Evolutionary conservation across 2,888 invertebrate species (phyloP), one percentile per base, ranked within the genome.

Genomic region (Therioaphis trifolii): DNA sequence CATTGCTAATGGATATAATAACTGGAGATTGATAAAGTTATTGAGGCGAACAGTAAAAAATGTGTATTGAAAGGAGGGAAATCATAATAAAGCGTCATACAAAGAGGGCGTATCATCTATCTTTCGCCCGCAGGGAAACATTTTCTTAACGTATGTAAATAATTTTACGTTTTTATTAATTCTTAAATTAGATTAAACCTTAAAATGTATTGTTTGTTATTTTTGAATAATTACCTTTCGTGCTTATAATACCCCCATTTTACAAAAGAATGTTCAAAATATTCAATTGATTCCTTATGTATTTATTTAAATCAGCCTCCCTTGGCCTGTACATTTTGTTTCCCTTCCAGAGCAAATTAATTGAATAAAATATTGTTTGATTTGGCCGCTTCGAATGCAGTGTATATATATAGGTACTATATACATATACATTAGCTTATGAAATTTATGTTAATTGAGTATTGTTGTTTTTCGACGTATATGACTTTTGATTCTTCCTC

Each of bases 371-470:
- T n/a, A 40, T 21, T 35, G 74, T 74, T 76, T 21, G 18, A 29
- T 21, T 66, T 49, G 5, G 21, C 46, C 63, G 35, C 46, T 27
- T 49, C 11, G n/a, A n/a, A n/a, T 61, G 21, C 40, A 55, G 58
- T 75, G 21, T 4, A 24, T 15, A n/a, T n/a, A n/a, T n/a, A n/a
- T n/a, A n/a, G n/a, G n/a, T n/a, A n/a, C n/a, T n/a, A n/a, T n/a
- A n/a, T 77, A 66, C 66, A 21, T 15, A 58, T 40, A 43, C 76
- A 76, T 76, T 76, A 76, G 76, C 76, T 76, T 76, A 76, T 76
- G 76, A 76, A 63, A 61, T 76, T 76, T 76, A 76, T 76, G 76
- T 29, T 76, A 76, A 76, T 76, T 40, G 72, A n/a, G 29, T 12
- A 29, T 29, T 72, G 72, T n/a, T 52, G 29, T 52, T 52, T 71